Base-by-base conservation (phyloP, 2,113 vertebrate genomes). In the Anser brachyrhynchus region DNA sequence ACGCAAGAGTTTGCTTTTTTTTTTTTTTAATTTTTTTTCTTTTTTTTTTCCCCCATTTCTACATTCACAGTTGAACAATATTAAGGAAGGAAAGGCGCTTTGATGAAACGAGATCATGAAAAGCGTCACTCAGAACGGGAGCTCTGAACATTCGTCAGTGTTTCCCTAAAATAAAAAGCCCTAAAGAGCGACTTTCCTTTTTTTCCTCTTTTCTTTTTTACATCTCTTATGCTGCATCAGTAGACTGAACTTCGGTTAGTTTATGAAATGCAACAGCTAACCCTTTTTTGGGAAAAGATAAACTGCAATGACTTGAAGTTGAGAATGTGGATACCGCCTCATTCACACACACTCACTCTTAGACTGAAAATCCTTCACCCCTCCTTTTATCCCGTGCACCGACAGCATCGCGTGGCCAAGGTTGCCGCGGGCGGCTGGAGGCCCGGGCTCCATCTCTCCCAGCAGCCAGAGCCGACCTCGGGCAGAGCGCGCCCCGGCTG, bases 321-420 rank as follows among this genome's bases (percentile, higher is more conserved):
- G 98, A 98, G 98, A 98, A 98, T 98, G 98, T 98, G 96, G 98
- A 98, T 88, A 98, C 98, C 98, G 97, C 97, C 98, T 98, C 98
- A 98, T 96, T 98, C 98, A 98, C 97, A 98, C 98, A 98, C 98
- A 98, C 97, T 98, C 98, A 98, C 98, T 98, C 98, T 96, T 95
- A 93, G 97, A 97, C 97, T 96, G 95, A 96, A 96, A 97, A 97
- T 94, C 97, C 97, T 95, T 95, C 96, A 96, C 97, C 92, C 84
- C 87, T 95, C 96, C 96, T 89, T 70, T 91, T 61, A 92, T 41
- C 94, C 80, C 55, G 72, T 91, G 96, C 96, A 70, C 74, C 46
- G 43, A 95, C 96, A 84, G 96, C 94, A 69, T 93, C 95, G 85
- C 77, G 95, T 54, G 90, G 96, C 95, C 90, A 94, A 96, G 96